Percentiles rank a stretch among this genome's conserved stretches.
Conservation (phyloP, 2,888 invertebrate species). For the Pristionchus japonicus region DNA sequence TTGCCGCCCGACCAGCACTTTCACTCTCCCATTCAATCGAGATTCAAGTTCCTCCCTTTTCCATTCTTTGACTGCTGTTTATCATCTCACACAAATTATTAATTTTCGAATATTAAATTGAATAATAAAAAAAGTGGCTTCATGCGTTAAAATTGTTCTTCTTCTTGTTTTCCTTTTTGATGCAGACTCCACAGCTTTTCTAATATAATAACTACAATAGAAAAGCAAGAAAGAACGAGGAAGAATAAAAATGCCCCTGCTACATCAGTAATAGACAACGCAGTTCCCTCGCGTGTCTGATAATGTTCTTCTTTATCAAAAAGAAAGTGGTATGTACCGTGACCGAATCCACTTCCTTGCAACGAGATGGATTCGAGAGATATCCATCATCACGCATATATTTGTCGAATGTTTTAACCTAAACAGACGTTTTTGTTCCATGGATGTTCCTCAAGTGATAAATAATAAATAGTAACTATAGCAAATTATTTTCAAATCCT, state of each 20-base stretch:
- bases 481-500: no score
- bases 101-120: background rate
- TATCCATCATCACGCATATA: conserved; percentile 31
- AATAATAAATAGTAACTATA: no score
- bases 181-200: background rate
- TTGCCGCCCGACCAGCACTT: background rate
- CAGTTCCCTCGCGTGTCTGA: background rate
- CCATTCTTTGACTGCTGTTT: background rate
- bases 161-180: no score
- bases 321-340: background rate
- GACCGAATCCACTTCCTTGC: background rate
- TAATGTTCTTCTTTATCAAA: background rate
- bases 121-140: background rate
- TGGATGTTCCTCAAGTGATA: background rate
- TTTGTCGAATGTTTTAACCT: conserved; percentile 41
- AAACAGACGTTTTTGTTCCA: background rate
- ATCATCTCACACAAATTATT: background rate
- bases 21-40: background rate
- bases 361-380: background rate
- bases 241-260: conserved; percentile 14
- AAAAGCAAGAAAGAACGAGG: background rate
- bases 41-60: background rate
- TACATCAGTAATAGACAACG: conserved; percentile 10
- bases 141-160: no score
- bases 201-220: background rate